phyloP scores from a whole-genome alignment of 35 echinoderm and acorn worm species.

The Eucidaris tribuloides region DNA sequence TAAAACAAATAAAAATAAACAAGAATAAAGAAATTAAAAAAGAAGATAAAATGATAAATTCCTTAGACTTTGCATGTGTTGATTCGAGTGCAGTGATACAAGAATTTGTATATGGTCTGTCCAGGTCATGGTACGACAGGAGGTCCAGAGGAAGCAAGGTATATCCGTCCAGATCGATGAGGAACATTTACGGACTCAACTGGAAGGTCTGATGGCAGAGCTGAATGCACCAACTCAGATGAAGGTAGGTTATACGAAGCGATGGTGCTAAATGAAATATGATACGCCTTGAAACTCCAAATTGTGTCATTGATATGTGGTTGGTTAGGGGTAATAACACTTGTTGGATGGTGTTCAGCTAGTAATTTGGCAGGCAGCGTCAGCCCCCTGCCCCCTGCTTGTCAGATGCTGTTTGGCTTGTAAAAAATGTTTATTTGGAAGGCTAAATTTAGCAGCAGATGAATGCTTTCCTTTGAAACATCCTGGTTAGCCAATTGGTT shows the following conservation, averaged over 20 bases:
- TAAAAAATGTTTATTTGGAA: no score
- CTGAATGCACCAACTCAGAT: constrained; percentile 52
- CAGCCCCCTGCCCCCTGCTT: no score
- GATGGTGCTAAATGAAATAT: background rate
- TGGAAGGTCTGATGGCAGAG: constrained; percentile 49
- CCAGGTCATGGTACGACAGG: constrained; percentile 63
- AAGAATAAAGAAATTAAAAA: no score
- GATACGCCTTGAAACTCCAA: no score
- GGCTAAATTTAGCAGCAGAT: background rate
- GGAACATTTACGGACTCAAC: constrained; percentile 52
- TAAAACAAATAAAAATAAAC: no score
- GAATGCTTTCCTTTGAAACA: background rate
- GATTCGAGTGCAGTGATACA: no score
- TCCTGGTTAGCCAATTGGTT: background rate
- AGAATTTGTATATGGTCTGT: no score
- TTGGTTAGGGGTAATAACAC: background rate
- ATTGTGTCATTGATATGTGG: background rate
- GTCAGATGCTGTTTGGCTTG: no score
- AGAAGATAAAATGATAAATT: no score
- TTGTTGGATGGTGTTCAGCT: no score
- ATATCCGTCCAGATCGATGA: constrained; percentile 74
- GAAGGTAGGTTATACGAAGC: constrained; percentile 21
- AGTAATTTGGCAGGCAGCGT: no score
- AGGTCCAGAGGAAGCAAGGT: constrained; percentile 66
- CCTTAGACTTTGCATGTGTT: no score